Percentiles rank a stretch among this genome's conserved stretches.
Conservation (phyloP, 2,888 invertebrate genomes). For the Dasysyrphus albostriatus region DNA sequence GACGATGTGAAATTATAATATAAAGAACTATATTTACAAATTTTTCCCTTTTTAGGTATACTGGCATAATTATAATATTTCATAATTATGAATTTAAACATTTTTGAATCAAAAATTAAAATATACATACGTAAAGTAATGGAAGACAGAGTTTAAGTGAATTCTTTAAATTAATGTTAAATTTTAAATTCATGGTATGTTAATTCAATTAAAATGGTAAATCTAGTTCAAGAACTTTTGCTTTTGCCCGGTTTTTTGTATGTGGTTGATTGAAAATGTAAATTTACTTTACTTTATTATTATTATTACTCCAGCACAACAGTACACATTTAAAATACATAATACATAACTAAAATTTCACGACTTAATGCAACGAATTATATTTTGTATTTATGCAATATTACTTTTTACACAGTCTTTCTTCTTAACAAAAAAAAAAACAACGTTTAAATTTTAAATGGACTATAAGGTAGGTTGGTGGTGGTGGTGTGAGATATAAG, state of each 20-base stretch:
- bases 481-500: conserved; percentile 49
- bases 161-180: conserved; percentile 14
- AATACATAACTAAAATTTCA: conserved; percentile 45
- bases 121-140: conserved; percentile 29
- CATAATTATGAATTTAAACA: not conserved
- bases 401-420: conserved; percentile 76
- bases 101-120: conserved; percentile 20
- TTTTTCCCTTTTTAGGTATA: conserved; percentile 49
- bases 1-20: conserved; percentile 14
- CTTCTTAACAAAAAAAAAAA: conserved; percentile 55
- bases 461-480: conserved; percentile 74
- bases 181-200: conserved; percentile 11
- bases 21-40: conserved; percentile 60
- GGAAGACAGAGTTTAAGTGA: conserved; percentile 59
- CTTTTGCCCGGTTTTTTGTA: conserved; percentile 62
- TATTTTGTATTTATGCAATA: conserved; percentile 37
- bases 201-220: conserved; percentile 14
- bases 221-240: conserved; percentile 50
- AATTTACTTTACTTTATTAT: not conserved
- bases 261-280: not conserved
- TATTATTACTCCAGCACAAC: conserved; percentile 28
- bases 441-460: conserved; percentile 69
- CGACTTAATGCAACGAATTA: conserved; percentile 54
- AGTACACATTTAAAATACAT: conserved; percentile 29
- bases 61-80: conserved; percentile 16